A percentile compares a stretch with the other conserved stretches of the same genome.
Conservation (phyloP, 2,888 invertebrate species). For the Harmothoe impar region DNA sequence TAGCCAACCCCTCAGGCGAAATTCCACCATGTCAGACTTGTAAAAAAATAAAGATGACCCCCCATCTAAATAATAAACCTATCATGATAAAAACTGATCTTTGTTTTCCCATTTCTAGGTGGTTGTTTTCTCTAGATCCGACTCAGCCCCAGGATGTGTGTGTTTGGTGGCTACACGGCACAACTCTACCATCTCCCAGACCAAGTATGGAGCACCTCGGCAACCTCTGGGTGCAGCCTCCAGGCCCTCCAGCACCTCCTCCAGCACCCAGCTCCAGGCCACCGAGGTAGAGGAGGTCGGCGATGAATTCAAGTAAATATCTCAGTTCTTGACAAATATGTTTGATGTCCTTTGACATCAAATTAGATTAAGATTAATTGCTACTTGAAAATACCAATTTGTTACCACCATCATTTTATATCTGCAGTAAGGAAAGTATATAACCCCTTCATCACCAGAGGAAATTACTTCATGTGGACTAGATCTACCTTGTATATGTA, state of each 20-base stretch:
- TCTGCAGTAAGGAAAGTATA: too few relatives aligned
- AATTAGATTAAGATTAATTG: too few relatives aligned
- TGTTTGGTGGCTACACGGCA: background rate
- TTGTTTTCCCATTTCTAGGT: conserved; percentile 1
- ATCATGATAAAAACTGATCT: too few relatives aligned
- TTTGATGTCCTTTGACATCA: too few relatives aligned
- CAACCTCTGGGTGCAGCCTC: background rate
- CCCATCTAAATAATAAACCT: background rate
- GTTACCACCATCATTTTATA: too few relatives aligned
- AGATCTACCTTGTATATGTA: too few relatives aligned
- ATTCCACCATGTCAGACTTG: background rate
- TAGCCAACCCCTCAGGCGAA: too few relatives aligned
- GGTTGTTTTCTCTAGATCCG: background rate
- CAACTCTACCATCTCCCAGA: background rate
- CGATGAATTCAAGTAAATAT: conserved; percentile 30
- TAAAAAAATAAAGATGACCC: background rate
- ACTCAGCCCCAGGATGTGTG: background rate
- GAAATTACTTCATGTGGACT: too few relatives aligned
- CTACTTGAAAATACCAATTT: too few relatives aligned
- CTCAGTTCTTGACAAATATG: too few relatives aligned
- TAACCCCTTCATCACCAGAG: too few relatives aligned
- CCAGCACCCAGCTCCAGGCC: background rate
- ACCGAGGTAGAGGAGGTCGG: conserved; percentile 17
- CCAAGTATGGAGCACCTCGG: background rate
- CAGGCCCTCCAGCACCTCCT: background rate